Conservation (phyloP, 2,797 vertebrate species). For the Pseudomugil tenellus region DNA sequence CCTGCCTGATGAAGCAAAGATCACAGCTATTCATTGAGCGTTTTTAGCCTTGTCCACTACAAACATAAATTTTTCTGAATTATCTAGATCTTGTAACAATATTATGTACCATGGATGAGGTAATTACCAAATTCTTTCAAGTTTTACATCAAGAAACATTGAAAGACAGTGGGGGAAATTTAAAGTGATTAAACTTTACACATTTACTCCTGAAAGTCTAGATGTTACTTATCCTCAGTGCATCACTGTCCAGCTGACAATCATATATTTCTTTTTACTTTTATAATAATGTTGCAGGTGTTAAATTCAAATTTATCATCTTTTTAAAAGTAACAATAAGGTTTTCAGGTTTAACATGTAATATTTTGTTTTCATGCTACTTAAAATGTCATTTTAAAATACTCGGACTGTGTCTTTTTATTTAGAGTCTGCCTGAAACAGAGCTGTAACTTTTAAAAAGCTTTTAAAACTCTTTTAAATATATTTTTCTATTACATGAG, state of each 20-base stretch:
- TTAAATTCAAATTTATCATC: not conserved
- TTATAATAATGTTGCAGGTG: not conserved
- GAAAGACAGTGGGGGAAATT: too few relatives aligned
- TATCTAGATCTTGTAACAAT: not conserved
- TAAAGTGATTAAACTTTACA: too few relatives aligned
- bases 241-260: too few relatives aligned
- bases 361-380: not conserved
- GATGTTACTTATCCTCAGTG: too few relatives aligned
- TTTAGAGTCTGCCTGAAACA: not conserved
- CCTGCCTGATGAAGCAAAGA: not conserved
- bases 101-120: not conserved
- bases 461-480: too few relatives aligned
- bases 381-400: not conserved
- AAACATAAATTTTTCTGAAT: not conserved
- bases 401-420: not conserved
- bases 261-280: too few relatives aligned
- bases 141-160: too few relatives aligned
- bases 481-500: constrained; percentile 22
- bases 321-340: not conserved
- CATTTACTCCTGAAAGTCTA: too few relatives aligned
- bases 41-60: not conserved
- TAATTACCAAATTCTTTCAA: too few relatives aligned
- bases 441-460: too few relatives aligned
- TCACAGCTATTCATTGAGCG: not conserved
- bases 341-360: not conserved